A percentile compares a stretch with the other conserved stretches of the same genome.
Evolutionary conservation across 2,113 vertebrate genomes (phyloP).

Genomic region (Myotis yumanensis): DNA sequence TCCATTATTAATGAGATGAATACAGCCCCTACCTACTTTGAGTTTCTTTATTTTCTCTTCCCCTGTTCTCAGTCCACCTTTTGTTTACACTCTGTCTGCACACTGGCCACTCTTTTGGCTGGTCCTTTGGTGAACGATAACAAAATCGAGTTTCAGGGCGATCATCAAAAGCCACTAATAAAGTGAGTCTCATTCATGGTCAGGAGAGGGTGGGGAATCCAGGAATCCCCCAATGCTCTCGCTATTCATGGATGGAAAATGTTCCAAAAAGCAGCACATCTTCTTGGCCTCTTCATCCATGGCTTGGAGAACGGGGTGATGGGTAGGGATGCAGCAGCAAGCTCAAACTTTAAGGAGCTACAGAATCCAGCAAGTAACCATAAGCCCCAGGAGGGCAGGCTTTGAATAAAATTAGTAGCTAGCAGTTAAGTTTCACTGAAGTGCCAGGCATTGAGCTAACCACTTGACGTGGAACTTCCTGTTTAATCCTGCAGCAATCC

Average conservation of each 20-base stretch:
- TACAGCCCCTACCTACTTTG: not conserved
- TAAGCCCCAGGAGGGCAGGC: not conserved
- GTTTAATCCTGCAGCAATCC: not conserved
- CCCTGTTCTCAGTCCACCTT: not conserved
- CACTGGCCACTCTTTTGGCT: not conserved
- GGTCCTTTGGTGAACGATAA: not conserved
- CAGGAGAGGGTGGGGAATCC: too few relatives aligned
- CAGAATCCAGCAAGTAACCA: not conserved
- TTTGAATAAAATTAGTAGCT: not conserved
- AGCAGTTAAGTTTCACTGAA: not conserved
- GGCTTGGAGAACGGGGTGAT: not conserved
- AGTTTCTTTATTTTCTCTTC: not conserved
- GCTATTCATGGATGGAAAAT: not conserved
- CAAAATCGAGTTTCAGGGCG: not conserved
- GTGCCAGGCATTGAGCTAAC: not conserved
- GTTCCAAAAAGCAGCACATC: not conserved
- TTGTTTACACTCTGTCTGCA: not conserved
- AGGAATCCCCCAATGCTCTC: not conserved
- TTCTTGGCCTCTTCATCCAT: not conserved
- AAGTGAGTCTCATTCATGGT: not conserved
- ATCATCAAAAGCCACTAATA: not conserved
- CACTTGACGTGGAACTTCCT: not conserved
- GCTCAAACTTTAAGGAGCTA: not conserved
- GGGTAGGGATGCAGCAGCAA: not conserved
- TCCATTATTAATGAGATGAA: not conserved